These are phyloP conservation scores for Caiman crocodilus DNA, from an alignment of 2,797 vertebrate species.

Conservation along the genomic window DNA sequence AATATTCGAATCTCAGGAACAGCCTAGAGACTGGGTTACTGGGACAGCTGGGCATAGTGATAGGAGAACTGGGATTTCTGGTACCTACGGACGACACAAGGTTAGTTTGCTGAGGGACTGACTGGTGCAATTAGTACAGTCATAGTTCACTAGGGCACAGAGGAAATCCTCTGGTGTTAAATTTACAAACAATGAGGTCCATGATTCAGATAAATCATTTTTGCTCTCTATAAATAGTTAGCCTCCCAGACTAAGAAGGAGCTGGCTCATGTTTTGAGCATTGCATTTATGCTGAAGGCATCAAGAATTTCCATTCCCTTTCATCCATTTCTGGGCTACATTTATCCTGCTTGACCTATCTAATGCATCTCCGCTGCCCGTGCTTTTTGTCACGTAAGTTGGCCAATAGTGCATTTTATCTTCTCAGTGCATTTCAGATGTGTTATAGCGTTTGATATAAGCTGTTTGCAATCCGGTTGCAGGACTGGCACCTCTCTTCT, in stretches of 20 bases:
- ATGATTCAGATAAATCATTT: slow-evolving; percentile 57
- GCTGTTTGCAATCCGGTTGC: neutral
- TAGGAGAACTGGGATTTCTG: neutral
- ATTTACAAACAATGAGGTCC: slow-evolving; percentile 49
- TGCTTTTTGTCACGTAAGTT: slow-evolving; percentile 22
- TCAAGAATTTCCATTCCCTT: slow-evolving; percentile 52
- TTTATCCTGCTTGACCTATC: slow-evolving; percentile 48
- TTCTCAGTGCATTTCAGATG: slow-evolving; percentile 8
- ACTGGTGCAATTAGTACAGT: slow-evolving; percentile 38
- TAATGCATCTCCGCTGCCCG: slow-evolving; percentile 50
- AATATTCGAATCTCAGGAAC: neutral
- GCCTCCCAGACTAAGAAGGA: slow-evolving; percentile 31
- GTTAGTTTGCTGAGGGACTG: slow-evolving; percentile 36
- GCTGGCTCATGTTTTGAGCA: slow-evolving; percentile 19
- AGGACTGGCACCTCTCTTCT: neutral
- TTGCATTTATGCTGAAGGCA: slow-evolving; percentile 25
- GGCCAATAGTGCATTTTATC: neutral
- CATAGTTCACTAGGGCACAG: slow-evolving; percentile 15
- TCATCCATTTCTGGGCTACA: slow-evolving; percentile 33
- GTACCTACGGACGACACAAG: neutral
- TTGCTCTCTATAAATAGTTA: slow-evolving; percentile 56
- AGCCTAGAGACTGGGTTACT: neutral
- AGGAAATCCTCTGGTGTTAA: slow-evolving; percentile 44
- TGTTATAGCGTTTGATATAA: slow-evolving; percentile 8
- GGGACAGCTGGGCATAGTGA: neutral